Evolutionary conservation across 2,113 vertebrate species (phyloP).

Genomic region (Ramphastos sulfuratus): DNA sequence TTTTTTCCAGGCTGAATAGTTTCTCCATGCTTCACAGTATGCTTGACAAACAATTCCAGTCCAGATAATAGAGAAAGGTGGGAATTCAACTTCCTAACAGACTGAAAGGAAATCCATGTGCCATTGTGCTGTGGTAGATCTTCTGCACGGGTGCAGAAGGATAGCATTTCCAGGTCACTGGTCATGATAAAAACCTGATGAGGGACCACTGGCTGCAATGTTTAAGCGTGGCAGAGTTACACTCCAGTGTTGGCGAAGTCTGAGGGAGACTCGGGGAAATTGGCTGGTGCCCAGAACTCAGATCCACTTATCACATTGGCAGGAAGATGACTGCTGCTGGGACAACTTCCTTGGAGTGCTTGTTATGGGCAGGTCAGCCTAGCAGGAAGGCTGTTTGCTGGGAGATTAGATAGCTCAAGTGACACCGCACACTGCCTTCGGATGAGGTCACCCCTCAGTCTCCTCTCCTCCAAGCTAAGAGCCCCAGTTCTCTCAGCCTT

Average conservation of each 20-base stretch:
- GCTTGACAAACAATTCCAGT: background rate
- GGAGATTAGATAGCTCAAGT: background rate
- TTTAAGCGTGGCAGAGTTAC: background rate
- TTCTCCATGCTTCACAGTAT: background rate
- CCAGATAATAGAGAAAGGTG: background rate
- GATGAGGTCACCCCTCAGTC: no score
- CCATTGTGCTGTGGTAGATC: background rate
- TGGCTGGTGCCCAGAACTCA: background rate
- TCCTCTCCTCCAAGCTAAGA: no score
- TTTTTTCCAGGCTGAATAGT: no score
- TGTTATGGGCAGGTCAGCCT: background rate
- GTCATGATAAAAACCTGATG: background rate
- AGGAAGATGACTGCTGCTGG: background rate
- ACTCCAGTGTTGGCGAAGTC: background rate
- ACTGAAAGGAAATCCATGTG: background rate
- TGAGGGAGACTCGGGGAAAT: background rate
- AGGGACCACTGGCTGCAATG: background rate
- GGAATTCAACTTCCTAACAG: background rate
- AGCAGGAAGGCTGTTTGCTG: constrained; percentile 1
- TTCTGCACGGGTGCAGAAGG: background rate
- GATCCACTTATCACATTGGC: accelerated
- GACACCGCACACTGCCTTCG: background rate
- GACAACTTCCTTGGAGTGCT: background rate
- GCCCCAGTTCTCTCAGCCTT: no score
- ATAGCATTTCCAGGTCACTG: background rate